Percentiles rank a stretch among this genome's conserved stretches.
These are phyloP conservation scores for Epinephelus lanceolatus DNA, from an alignment of 2,113 vertebrate species.

Conservation along the genomic window DNA sequence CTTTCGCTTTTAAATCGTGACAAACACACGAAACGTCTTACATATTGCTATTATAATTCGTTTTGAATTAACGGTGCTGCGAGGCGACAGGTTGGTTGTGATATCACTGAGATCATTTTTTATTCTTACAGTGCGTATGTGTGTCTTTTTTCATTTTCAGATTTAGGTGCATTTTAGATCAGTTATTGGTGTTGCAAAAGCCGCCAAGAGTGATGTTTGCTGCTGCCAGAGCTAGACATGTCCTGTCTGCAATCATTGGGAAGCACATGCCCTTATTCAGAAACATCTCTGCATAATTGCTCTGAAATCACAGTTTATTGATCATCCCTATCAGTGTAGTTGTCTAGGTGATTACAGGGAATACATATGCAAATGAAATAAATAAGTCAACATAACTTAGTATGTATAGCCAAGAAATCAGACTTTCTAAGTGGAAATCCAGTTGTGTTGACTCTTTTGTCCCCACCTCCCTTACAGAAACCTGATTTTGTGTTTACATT, in stretches of 20 bases:
- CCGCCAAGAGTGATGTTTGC: neutral
- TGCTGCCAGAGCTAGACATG: too few species aligned
- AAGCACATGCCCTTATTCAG: too few species aligned
- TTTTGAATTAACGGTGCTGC: neutral
- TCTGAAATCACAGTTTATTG: neutral
- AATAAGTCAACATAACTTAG: neutral
- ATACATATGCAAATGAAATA: neutral
- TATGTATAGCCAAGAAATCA: neutral
- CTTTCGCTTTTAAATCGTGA: neutral
- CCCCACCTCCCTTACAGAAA: too few species aligned
- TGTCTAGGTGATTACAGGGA: neutral
- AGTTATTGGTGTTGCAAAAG: neutral
- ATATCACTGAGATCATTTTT: slow-evolving; percentile 14
- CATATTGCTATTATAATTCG: neutral
- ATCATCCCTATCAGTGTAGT: neutral
- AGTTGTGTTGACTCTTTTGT: too few species aligned
- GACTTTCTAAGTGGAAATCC: too few species aligned
- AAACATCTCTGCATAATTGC: neutral
- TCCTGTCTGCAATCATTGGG: neutral
- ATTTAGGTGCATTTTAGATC: neutral
- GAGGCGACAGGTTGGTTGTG: neutral
- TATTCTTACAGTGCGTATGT: slow-evolving; percentile 17
- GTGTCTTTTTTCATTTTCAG: neutral
- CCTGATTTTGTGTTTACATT: too few species aligned
- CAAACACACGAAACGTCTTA: neutral